Evolutionary conservation across 2,797 vertebrate genomes (phyloP).

Genomic region (Microchirus variegatus): DNA sequence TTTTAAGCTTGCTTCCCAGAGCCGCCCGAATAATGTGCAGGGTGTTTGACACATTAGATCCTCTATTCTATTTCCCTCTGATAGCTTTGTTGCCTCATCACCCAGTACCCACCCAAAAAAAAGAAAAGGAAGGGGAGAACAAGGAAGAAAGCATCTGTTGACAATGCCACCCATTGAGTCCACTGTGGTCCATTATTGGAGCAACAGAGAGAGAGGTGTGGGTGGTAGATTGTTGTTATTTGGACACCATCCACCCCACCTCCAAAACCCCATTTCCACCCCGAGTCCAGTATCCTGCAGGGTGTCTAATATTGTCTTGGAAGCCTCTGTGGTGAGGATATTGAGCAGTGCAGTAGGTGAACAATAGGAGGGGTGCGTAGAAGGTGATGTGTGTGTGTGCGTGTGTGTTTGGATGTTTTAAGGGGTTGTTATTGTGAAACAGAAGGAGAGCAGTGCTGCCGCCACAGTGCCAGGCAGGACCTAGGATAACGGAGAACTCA

Average conservation of each 20-base stretch:
- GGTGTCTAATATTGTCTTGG: conserved; percentile 60
- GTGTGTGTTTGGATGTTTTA: conserved; percentile 33
- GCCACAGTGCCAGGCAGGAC: conserved; percentile 72
- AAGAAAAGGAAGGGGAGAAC: background rate
- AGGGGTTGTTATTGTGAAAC: conserved; percentile 69
- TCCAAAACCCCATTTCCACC: conserved; percentile 37
- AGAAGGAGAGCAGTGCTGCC: conserved; percentile 69
- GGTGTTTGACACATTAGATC: background rate
- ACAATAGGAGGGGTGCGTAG: conserved; percentile 71
- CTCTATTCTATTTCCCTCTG: background rate
- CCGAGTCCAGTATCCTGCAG: conserved; percentile 35
- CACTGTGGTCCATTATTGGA: conserved; percentile 59
- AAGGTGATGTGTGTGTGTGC: conserved; percentile 33
- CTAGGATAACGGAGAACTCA: conserved; percentile 83
- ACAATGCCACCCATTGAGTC: conserved; percentile 59
- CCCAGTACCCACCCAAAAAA: background rate
- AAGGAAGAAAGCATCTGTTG: conserved; percentile 59
- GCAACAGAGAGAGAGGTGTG: conserved; percentile 49
- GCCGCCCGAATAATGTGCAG: background rate
- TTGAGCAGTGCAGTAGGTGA: conserved; percentile 72
- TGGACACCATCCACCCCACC: conserved; percentile 49
- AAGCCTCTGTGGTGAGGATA: conserved; percentile 62
- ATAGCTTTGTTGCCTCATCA: background rate
- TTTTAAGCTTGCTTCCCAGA: background rate
- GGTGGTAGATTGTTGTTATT: conserved; percentile 76